A percentile compares a stretch with the other conserved stretches of the same genome.
These are phyloP conservation scores for Oikopleura dioica DNA, from an alignment of 23 tunicate species.

Conservation along the genomic window DNA sequence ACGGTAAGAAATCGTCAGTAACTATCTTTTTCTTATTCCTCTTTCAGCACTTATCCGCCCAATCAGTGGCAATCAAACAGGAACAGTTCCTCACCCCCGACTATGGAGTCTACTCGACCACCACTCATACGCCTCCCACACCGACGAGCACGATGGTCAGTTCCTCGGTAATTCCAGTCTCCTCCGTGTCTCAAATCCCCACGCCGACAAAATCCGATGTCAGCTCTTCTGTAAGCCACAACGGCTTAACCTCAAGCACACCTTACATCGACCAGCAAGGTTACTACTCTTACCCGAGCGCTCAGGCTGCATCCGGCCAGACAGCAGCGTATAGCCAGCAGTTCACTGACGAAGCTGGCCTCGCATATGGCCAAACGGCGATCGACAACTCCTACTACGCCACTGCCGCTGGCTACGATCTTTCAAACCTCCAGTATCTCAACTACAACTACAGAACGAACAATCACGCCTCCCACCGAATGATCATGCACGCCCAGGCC, in stretches of 20 bases:
- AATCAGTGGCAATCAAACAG: background rate
- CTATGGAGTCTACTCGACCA: background rate
- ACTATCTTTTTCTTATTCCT: too few relatives aligned
- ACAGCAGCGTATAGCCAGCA: background rate
- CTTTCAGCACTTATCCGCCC: too few relatives aligned
- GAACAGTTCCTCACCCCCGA: background rate
- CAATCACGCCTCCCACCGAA: background rate
- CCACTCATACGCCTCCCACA: too few relatives aligned
- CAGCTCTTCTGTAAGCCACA: background rate
- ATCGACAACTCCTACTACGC: background rate
- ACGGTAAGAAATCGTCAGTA: too few relatives aligned
- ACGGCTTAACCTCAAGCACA: too few relatives aligned
- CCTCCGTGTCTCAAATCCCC: background rate
- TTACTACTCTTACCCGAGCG: background rate
- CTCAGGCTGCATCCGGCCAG: too few relatives aligned
- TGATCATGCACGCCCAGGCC: background rate
- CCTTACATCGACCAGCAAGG: background rate
- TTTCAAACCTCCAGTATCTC: background rate
- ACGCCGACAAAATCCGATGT: background rate
- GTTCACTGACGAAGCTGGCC: background rate
- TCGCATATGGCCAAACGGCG: background rate
- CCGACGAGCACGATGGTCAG: background rate
- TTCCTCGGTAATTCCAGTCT: background rate
- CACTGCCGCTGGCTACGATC: background rate
- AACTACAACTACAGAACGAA: background rate